phyloP scores from a whole-genome alignment of 92 coral and sea anemone species.

The Galaxea fascicularis region DNA sequence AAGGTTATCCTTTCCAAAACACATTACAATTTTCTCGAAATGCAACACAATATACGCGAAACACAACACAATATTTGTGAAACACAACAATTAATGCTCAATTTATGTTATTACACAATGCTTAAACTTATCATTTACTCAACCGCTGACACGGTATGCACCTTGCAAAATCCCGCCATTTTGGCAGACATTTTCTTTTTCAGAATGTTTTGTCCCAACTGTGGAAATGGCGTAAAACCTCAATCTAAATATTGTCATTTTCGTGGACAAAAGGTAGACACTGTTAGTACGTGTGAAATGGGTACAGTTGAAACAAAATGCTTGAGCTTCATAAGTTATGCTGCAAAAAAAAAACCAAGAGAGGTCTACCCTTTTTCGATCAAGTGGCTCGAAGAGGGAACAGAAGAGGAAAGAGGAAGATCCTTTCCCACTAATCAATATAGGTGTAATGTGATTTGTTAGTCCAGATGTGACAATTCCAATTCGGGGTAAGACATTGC shows the following conservation, averaged over 20 bases:
- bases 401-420: conserved; percentile 33
- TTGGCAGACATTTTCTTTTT: too few relatives aligned
- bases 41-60: too few relatives aligned
- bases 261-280: conserved; percentile 13
- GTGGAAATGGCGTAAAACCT: conserved; percentile 18
- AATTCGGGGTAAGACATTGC: too few relatives aligned
- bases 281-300: neutral
- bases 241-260: conserved; percentile 26
- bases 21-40: too few relatives aligned
- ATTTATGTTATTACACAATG: too few relatives aligned
- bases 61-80: too few relatives aligned
- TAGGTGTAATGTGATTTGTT: conserved; percentile 33
- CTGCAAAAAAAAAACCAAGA: conserved; percentile 41
- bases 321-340: conserved; percentile 34
- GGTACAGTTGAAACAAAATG: conserved; percentile 30
- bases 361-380: conserved; percentile 40
- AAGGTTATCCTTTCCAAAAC: too few relatives aligned
- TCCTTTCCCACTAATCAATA: conserved; percentile 36
- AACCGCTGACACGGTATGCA: too few relatives aligned
- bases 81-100: too few relatives aligned
- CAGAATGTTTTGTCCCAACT: conserved; percentile 34
- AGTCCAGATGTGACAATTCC: conserved; percentile 26
- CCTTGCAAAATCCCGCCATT: too few relatives aligned
- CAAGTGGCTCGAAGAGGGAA: conserved; percentile 8
- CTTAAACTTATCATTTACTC: too few relatives aligned